A percentile compares a stretch with the other conserved stretches of the same genome.
These are phyloP conservation scores for Zingel zingel DNA, from an alignment of 2,113 vertebrate genomes.

Conservation along the genomic window DNA sequence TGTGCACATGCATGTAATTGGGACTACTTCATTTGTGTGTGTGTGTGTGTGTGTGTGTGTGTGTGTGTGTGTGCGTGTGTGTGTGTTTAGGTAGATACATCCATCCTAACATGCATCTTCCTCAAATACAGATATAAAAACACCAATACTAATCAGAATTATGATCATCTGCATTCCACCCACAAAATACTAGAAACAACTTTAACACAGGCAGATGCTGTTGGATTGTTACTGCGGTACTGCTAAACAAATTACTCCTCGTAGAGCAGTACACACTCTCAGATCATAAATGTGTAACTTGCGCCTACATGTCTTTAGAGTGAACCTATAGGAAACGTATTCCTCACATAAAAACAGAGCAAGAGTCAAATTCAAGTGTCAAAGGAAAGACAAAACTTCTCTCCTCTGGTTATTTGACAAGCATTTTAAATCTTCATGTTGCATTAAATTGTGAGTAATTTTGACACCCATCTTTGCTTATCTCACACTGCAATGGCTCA, in stretches of 20 bases:
- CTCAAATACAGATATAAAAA: background rate
- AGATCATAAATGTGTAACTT: conserved; percentile 31
- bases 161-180: conserved; percentile 30
- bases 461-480: background rate
- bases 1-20: conserved; percentile 12
- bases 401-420: background rate
- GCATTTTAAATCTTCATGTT: conserved; percentile 5
- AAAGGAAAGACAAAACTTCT: background rate
- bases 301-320: background rate
- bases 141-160: background rate
- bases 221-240: conserved; percentile 1
- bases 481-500: conserved; percentile 7
- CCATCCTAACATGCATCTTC: background rate
- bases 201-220: conserved; percentile 19
- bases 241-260: conserved; percentile 18
- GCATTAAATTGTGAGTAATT: conserved; percentile 5
- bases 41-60: background rate
- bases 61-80: background rate
- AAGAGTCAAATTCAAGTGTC: background rate
- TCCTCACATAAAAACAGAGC: background rate
- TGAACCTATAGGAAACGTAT: conserved; percentile 19
- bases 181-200: conserved; percentile 2
- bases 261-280: background rate
- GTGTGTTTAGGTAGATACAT: background rate
- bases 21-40: conserved; percentile 1